A percentile compares a stretch with the other conserved stretches of the same genome.
Evolutionary conservation across 1,140 invertebrate species (phyloP).

Genomic region (Nasonia vitripennis): DNA sequence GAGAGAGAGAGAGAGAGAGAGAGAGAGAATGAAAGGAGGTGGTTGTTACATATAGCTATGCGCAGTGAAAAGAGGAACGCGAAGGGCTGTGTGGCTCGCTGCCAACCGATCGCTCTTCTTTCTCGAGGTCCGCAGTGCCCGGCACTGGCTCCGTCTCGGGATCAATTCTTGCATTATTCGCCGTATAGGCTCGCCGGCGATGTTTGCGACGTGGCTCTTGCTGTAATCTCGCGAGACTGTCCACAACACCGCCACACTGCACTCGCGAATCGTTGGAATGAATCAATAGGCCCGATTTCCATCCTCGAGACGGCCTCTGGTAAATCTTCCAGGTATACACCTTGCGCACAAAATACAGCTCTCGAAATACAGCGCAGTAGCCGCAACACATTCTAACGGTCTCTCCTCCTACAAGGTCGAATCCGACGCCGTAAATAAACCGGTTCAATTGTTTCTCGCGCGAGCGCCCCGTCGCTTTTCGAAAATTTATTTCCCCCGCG

Average conservation of each 20-base stretch:
- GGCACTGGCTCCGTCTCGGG: not conserved
- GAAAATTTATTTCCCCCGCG: not conserved
- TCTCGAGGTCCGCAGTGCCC: slow-evolving; percentile 5
- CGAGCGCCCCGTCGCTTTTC: not conserved
- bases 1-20: too few relatives aligned
- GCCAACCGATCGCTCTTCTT: slow-evolving; percentile 34
- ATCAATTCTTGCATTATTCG: slow-evolving; percentile 35
- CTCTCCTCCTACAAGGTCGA: not conserved
- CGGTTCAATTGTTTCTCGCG: not conserved
- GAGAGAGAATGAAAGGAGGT: not conserved
- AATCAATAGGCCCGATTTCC: not conserved
- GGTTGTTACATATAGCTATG: not conserved
- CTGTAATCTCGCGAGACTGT: too few relatives aligned
- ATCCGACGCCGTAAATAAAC: not conserved
- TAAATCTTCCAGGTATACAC: not conserved
- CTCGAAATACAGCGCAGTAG: not conserved
- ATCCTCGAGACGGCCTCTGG: not conserved
- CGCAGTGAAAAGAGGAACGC: not conserved
- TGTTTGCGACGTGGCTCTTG: too few relatives aligned
- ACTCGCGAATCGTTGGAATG: not conserved
- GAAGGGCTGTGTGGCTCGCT: slow-evolving; percentile 22
- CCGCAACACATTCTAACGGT: not conserved
- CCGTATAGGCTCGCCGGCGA: not conserved
- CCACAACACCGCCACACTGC: too few relatives aligned
- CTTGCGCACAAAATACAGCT: not conserved